These are phyloP conservation scores for Hylyphantes graminicola DNA, from an alignment of 1,140 invertebrate genomes.

Conservation along the genomic window DNA sequence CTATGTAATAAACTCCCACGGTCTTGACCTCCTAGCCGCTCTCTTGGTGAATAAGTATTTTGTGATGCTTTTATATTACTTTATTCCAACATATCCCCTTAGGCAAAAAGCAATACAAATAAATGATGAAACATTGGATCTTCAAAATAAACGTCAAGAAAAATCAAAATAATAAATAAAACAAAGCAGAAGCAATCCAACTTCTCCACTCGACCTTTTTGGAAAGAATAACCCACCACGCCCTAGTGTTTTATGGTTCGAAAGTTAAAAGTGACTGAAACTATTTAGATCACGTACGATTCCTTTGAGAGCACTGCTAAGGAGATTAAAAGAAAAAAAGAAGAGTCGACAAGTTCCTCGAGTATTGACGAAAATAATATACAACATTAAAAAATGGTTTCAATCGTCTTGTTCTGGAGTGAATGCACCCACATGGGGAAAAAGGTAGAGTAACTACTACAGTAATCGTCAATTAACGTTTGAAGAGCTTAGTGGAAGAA, in stretches of 20 bases:
- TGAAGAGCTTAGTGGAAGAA: too few relatives aligned
- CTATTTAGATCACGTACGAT: conserved; percentile 58
- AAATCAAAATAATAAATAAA: conserved; percentile 46
- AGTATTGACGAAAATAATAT: too few relatives aligned
- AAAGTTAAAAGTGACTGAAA: conserved; percentile 54
- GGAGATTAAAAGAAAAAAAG: conserved; percentile 55
- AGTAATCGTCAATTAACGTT: too few relatives aligned
- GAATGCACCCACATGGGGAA: too few relatives aligned
- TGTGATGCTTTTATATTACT: too few relatives aligned
- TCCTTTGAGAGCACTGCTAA: conserved; percentile 53
- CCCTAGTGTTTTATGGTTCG: conserved; percentile 58
- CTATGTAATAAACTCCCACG: too few relatives aligned
- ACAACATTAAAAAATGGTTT: too few relatives aligned
- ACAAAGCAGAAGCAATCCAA: conserved; percentile 49
- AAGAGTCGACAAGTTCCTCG: not conserved
- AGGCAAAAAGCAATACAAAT: conserved; percentile 16
- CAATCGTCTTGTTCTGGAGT: too few relatives aligned
- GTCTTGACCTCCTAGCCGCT: too few relatives aligned
- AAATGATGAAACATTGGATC: conserved; percentile 37
- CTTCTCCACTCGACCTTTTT: conserved; percentile 55
- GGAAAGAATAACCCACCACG: conserved; percentile 58
- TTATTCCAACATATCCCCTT: too few relatives aligned
- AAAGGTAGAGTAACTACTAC: too few relatives aligned
- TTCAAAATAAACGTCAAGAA: conserved; percentile 39
- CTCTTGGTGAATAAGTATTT: too few relatives aligned